phyloP scores from a whole-genome alignment of 2,113 vertebrate genomes.

The Cryptomyrus ogoouensis region DNA sequence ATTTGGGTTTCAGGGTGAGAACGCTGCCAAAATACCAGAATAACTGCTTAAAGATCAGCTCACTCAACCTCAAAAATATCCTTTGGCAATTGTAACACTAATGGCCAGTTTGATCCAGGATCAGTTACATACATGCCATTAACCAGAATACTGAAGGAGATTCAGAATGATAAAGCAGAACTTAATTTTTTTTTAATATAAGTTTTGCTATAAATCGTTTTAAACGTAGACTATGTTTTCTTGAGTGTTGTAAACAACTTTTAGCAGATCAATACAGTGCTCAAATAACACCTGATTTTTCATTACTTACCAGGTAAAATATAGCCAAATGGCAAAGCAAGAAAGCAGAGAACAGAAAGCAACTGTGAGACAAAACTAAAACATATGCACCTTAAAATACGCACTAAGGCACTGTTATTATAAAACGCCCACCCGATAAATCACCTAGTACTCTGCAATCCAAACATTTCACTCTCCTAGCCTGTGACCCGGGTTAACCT shows the following conservation, averaged over 20 bases:
- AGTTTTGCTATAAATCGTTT: not conserved
- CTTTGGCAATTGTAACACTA: not conserved
- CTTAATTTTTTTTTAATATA: too few species aligned
- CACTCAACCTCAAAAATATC: not conserved
- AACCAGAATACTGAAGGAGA: not conserved
- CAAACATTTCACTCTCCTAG: not conserved
- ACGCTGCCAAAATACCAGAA: constrained; percentile 6
- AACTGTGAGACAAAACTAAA: not conserved
- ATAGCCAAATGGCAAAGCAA: not conserved
- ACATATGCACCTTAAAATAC: not conserved
- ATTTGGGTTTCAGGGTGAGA: constrained; percentile 25
- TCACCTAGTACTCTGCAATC: not conserved
- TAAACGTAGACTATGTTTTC: not conserved
- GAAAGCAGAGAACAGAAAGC: not conserved
- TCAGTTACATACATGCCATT: not conserved
- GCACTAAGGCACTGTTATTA: not conserved
- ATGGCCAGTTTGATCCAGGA: not conserved
- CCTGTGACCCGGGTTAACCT: not conserved
- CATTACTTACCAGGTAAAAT: not conserved
- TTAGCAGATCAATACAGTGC: not conserved
- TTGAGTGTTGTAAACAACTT: not conserved
- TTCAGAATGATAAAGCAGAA: not conserved
- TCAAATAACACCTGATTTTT: not conserved
- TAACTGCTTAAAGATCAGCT: not conserved
- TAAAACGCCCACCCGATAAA: not conserved